These are phyloP conservation scores for Rhorus exstirpatorius DNA, from an alignment of 2,888 invertebrate genomes.

Conservation along the genomic window DNA sequence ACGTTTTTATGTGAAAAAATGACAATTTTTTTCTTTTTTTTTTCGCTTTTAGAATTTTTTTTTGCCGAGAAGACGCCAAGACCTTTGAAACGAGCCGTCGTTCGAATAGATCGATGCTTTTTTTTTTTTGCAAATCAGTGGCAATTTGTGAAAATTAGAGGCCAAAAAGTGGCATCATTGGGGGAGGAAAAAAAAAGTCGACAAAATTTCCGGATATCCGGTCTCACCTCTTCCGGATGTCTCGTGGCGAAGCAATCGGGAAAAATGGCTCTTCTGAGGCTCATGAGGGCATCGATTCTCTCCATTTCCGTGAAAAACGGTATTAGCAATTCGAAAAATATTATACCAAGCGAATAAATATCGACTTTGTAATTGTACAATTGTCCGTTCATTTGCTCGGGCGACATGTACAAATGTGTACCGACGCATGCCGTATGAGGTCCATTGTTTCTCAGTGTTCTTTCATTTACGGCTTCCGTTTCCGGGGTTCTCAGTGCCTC, in stretches of 20 bases:
- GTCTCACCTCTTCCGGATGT: constrained; percentile 91
- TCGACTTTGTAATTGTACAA: constrained; percentile 97
- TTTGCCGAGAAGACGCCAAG: too few species aligned
- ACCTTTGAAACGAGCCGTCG: too few species aligned
- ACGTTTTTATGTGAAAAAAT: too few species aligned
- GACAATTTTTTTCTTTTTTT: too few species aligned
- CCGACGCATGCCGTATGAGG: constrained; percentile 90
- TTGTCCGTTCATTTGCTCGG: constrained; percentile 94
- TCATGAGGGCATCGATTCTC: constrained; percentile 90
- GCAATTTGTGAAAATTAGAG: too few species aligned
- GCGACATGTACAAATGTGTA: constrained; percentile 99
- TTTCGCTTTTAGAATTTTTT: too few species aligned
- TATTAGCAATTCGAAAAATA: constrained; percentile 96
- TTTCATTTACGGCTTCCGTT: constrained; percentile 78
- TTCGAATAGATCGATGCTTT: too few species aligned
- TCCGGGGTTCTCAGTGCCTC: constrained; percentile 76
- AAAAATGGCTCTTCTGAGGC: constrained; percentile 90
- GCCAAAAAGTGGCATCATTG: too few species aligned
- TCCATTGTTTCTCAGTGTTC: constrained; percentile 83
- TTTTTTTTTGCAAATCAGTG: too few species aligned
- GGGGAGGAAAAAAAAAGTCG: too few species aligned
- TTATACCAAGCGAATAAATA: constrained; percentile 97
- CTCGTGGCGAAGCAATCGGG: constrained; percentile 90
- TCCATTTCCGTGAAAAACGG: constrained; percentile 97
- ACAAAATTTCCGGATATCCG: too few species aligned